Base-by-base conservation (phyloP, 2,797 vertebrate species). In the Epinephelus malabaricus region DNA sequence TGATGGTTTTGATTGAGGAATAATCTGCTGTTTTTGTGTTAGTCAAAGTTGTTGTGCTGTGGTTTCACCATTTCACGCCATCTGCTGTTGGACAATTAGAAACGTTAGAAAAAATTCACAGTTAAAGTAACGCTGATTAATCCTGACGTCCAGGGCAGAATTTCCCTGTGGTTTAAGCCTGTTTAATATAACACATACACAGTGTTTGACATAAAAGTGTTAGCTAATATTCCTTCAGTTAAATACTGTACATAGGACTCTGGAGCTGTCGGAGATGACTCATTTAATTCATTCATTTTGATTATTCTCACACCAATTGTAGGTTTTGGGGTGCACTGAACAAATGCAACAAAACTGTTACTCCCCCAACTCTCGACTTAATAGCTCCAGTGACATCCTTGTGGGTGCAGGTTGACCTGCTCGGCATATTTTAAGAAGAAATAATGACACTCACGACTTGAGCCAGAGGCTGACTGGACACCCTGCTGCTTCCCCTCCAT, bases 391-490 rank as follows among this genome's bases (percentile, higher is more conserved):
- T 73, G 61, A 63, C 56, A 70, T 82, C 56, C 68, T 76, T 73
- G 63, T 50, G 74, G 78, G 50, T 76, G 51, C 73, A 67, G 30
- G 60, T 27, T 76, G 74, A 70, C 71, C 56, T 49, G 47, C 75
- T 56, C 51, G 55, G 51, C 49, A 73, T 67, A 76, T 68, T 86
- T 81, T 58, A 70, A 73, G 56, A 64, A 54, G 68, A 73, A 86
- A 68, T 71, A 62, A 69, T 72, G 78, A 69, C 71, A 47, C 76
- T 78, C 54, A 15, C 12, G 18, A 53, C 67, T 69, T 47, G 50
- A 69, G 58, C 43, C 30, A 10, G 72, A 64, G 53, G 50, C 58
- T 51, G 65, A 63, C 60, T 71, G 59, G 59, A 60, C n/a, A 11
- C 53, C 76, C 61, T 2, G 58, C 58, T 53, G 58, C 46, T 79